Evolutionary conservation across 2,113 vertebrate species (phyloP).

Genomic region (Marcusenius ussheri): DNA sequence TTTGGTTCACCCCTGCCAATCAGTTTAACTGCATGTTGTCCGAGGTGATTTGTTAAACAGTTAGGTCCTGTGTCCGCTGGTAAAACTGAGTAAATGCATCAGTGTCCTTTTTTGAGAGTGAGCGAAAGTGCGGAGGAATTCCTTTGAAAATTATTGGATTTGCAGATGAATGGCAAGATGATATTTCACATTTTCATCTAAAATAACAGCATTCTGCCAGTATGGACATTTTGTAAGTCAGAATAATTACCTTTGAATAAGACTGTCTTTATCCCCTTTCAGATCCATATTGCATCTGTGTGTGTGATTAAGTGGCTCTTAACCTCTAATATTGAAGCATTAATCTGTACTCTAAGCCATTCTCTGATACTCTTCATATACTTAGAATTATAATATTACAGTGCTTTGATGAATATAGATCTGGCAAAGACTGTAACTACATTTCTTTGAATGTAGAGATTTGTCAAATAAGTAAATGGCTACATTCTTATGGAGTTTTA

Average conservation of each 20-base stretch:
- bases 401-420: background rate
- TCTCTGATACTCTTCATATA: background rate
- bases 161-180: background rate
- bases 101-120: background rate
- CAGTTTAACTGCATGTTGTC: background rate
- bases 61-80: background rate
- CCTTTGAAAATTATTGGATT: background rate
- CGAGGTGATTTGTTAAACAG: background rate
- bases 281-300: background rate
- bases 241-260: background rate
- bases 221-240: background rate
- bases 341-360: background rate
- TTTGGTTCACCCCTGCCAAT: background rate
- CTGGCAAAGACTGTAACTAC: background rate
- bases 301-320: background rate
- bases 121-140: slow-evolving; percentile 22
- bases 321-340: background rate
- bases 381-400: background rate
- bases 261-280: background rate
- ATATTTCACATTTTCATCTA: slow-evolving; percentile 1
- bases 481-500: background rate
- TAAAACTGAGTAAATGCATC: background rate
- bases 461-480: slow-evolving; percentile 3
- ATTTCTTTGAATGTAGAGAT: background rate
- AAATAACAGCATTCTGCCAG: background rate